phyloP scores from a whole-genome alignment of 2,797 vertebrate species.

The Distichodus sexfasciatus region DNA sequence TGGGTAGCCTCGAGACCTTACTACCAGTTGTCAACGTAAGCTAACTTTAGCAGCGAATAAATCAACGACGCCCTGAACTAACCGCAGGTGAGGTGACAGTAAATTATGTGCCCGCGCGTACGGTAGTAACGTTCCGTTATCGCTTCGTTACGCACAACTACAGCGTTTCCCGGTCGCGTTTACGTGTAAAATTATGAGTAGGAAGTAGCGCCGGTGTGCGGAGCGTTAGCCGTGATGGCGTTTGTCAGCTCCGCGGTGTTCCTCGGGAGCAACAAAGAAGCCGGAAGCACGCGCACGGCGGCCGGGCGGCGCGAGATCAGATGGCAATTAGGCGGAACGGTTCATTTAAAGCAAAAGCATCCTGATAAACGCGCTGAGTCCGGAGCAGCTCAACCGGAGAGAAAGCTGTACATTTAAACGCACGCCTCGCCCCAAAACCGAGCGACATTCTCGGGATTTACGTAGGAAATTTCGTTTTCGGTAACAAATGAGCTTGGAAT shows the following conservation, averaged over 20 bases:
- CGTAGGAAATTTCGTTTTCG: too few relatives aligned
- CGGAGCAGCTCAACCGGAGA: constrained; percentile 35
- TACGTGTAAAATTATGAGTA: background rate
- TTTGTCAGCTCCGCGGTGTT: constrained; percentile 19
- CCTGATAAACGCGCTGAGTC: constrained; percentile 12
- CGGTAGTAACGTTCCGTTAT: too few relatives aligned
- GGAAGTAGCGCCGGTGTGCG: background rate
- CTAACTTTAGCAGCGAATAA: background rate
- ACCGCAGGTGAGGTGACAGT: too few relatives aligned
- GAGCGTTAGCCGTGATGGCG: constrained; percentile 41
- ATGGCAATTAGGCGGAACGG: constrained; percentile 38
- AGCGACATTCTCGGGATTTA: too few relatives aligned
- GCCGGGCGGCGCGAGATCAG: constrained; percentile 38
- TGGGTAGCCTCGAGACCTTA: background rate
- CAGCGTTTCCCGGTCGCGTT: background rate
- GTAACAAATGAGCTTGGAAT: too few relatives aligned
- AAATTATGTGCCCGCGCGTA: too few relatives aligned
- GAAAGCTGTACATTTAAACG: constrained; percentile 25
- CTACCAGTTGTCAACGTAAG: background rate
- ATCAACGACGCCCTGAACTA: too few relatives aligned
- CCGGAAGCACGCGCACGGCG: constrained; percentile 52
- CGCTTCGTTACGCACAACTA: too few relatives aligned
- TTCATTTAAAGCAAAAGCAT: constrained; percentile 53
- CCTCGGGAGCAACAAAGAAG: constrained; percentile 67
- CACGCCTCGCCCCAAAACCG: background rate